Conservation (phyloP, 2,888 invertebrate genomes). For the Drosophila meridiana region DNA sequence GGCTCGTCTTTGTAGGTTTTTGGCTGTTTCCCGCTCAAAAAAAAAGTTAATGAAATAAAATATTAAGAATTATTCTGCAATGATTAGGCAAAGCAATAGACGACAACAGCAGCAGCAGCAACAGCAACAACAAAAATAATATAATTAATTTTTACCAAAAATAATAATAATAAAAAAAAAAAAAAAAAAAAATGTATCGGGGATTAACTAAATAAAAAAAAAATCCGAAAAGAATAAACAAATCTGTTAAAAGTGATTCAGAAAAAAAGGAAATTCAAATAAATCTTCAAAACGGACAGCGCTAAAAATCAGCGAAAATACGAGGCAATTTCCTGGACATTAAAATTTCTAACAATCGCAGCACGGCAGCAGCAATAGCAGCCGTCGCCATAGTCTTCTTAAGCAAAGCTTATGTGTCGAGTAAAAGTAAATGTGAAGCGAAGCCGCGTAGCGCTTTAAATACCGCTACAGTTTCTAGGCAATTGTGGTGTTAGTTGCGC, state of each 20-base stretch:
- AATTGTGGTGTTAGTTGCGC: conserved; percentile 10
- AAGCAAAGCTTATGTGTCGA: neutral
- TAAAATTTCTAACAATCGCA: conserved; percentile 2
- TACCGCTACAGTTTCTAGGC: conserved; percentile 34
- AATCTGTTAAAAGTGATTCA: conserved; percentile 15
- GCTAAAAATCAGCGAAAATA: conserved; percentile 16
- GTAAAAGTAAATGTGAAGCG: conserved; percentile 36
- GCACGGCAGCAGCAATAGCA: neutral
- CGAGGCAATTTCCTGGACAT: conserved; percentile 14
- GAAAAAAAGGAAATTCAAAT: neutral
- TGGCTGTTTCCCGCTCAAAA: conserved; percentile 75
- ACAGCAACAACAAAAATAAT: neutral
- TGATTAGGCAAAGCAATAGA: conserved; percentile 43
- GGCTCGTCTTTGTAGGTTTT: conserved; percentile 74
- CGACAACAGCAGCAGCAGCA: conserved; percentile 27
- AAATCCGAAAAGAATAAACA: neutral
- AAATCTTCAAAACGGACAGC: conserved; percentile 17
- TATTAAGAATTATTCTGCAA: conserved; percentile 20
- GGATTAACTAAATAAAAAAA: conserved; percentile 16
- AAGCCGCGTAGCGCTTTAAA: conserved; percentile 1
- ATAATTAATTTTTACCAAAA: conserved; percentile 35
- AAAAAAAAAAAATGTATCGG: conserved; percentile 10
- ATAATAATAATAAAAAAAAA: conserved; percentile 22
- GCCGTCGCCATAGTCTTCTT: neutral
- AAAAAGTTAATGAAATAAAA: conserved; percentile 32